Evolutionary conservation across 2,888 invertebrate genomes (phyloP), one percentile per base, ranked within the genome.

Genomic region (Scelioninae gen. 1): DNA sequence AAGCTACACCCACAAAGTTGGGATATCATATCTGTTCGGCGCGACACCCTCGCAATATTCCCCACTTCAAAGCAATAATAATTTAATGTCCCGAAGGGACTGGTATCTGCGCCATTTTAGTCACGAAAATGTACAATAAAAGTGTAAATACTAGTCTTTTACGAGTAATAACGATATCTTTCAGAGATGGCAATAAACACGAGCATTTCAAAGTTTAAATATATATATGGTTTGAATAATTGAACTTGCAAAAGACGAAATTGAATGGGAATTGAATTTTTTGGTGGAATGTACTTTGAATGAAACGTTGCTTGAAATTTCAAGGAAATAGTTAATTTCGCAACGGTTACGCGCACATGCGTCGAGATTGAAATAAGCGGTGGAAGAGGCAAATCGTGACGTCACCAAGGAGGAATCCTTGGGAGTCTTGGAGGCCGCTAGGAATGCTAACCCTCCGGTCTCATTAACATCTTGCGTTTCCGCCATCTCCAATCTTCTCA

Each of bases 401-500:
- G 84, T 84, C 85, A 83, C 83, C 83, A 86, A 88, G 88, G 87
- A 89, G 90, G 90, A 91, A 91, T 91, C 91, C 89, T 91, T 88
- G 89, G 88, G 88, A 89, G 91, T 91, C 90, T 91, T 88, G 88
- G 87, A 88, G 88, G 88, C 89, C 89, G 88, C 89, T 82, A 91
- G 89, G 92, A 92, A 92, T 92, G 89, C 91, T 87, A 92, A 92
- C 89, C 91, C 91, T 92, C 88, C 90, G 88, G 88, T 89, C 92
- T 92, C 92, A 92, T 92, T 92, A 92, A 92, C 92, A 91, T 92
- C 92, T 92, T 90, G 88, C 90, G 88, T 88, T 90, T 89, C 88
- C 88, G 87, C 89, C 88, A 88, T 85, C 88, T 85, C 88, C 84
- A 85, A 85, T 88, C 87, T 86, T 86, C 85, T 85, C 85, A 82